Evolutionary conservation across 2,888 invertebrate species (phyloP).

Genomic region (Antheraea assamensis): DNA sequence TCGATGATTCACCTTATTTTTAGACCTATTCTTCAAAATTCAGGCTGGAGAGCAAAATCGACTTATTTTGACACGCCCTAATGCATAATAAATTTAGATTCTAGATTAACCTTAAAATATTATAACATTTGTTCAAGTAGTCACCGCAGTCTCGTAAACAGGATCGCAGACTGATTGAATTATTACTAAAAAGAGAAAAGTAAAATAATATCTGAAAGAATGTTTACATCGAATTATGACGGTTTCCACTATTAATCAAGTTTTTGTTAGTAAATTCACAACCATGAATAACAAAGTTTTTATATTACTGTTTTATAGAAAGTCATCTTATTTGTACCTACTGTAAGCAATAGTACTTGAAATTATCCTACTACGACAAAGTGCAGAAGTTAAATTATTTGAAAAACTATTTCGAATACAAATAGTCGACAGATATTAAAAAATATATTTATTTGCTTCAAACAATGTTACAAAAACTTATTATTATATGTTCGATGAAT

Average conservation of each 20-base stretch:
- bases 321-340: background rate
- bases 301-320: background rate
- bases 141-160: background rate
- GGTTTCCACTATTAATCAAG: background rate
- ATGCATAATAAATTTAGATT: background rate
- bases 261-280: background rate
- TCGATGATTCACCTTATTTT: no score
- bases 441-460: background rate
- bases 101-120: background rate
- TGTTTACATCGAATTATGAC: background rate
- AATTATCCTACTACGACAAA: background rate
- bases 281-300: background rate
- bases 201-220: background rate
- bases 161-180: background rate
- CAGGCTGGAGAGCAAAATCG: no score
- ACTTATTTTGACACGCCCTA: no score
- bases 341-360: background rate
- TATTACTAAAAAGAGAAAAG: background rate
- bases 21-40: no score
- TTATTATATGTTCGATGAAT: background rate
- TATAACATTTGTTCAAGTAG: background rate
- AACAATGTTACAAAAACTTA: background rate
- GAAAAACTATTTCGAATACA: background rate
- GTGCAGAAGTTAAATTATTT: background rate
- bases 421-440: background rate